Conservation (phyloP, 2,113 vertebrate species). For the Amazona guildingii region DNA sequence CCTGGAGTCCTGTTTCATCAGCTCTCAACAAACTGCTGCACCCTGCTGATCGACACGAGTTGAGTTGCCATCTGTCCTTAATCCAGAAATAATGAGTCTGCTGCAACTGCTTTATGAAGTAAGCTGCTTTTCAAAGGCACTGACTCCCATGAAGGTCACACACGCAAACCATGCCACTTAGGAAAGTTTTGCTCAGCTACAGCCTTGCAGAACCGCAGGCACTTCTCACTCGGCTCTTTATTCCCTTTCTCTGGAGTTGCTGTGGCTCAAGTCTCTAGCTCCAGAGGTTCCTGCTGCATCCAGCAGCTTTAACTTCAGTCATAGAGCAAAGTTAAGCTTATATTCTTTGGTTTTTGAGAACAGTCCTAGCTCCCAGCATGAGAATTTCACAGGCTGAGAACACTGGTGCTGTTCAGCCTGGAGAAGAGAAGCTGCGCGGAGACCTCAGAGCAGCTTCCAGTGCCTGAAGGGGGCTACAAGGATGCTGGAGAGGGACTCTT, state of each 20-base stretch:
- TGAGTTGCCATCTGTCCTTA: conserved; percentile 45
- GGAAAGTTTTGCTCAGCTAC: neutral
- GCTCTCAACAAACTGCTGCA: neutral
- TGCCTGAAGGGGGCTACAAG: neutral
- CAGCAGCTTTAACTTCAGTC: neutral
- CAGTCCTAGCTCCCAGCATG: neutral
- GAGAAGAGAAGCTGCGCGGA: neutral
- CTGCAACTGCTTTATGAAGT: neutral
- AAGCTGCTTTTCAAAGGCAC: conserved; percentile 7
- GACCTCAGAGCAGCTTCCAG: neutral
- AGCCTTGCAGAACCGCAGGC: neutral
- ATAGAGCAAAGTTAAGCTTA: neutral
- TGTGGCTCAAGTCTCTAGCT: neutral
- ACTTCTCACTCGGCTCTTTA: neutral
- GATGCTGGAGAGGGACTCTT: neutral
- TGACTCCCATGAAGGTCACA: neutral
- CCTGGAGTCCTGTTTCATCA: neutral
- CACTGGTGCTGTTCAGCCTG: neutral
- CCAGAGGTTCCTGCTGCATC: neutral
- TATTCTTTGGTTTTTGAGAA: neutral
- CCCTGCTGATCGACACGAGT: neutral
- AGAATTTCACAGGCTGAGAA: neutral
- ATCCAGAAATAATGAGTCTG: conserved; percentile 40
- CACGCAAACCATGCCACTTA: neutral
- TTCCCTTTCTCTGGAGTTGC: neutral